A percentile compares a stretch with the other conserved stretches of the same genome.
phyloP scores from a whole-genome alignment of 35 echinoderm and acorn worm genomes.

The Apostichopus japonicus region DNA sequence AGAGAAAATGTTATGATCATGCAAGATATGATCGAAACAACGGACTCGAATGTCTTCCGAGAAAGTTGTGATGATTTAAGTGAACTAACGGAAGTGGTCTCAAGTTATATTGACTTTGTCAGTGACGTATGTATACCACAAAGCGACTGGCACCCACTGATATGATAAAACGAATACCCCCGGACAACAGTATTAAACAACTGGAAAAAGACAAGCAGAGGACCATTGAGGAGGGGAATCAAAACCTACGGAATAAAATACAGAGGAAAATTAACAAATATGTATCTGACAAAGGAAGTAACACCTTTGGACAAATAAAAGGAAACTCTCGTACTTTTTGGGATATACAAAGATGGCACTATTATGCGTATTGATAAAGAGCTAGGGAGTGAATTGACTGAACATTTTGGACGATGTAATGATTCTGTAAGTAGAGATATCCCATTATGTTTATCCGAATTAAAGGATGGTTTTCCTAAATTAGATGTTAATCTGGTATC shows the following conservation, averaged over 20 bases:
- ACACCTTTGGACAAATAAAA: conserved; percentile 8
- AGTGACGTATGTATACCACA: conserved; percentile 19
- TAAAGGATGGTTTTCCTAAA: no score
- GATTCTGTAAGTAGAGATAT: no score
- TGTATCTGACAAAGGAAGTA: background rate
- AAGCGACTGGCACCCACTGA: background rate
- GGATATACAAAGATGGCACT: background rate
- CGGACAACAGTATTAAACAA: background rate
- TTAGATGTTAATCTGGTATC: background rate
- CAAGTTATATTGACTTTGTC: conserved; percentile 24
- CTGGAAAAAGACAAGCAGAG: conserved; percentile 9
- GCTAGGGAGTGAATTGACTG: no score
- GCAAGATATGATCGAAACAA: conserved; percentile 22
- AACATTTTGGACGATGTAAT: no score
- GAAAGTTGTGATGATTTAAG: background rate
- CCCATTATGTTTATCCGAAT: no score
- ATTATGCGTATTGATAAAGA: no score
- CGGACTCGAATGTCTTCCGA: conserved; percentile 21
- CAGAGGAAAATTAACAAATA: conserved; percentile 20
- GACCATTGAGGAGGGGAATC: conserved; percentile 27
- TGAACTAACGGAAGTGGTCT: conserved; percentile 19
- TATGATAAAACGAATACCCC: background rate
- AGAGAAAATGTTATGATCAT: background rate
- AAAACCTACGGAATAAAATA: background rate
- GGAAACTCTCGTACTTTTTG: conserved; percentile 4